A percentile compares a stretch with the other conserved stretches of the same genome.
Evolutionary conservation across 2,113 vertebrate species (phyloP).

Genomic region (Hoplias malabaricus): DNA sequence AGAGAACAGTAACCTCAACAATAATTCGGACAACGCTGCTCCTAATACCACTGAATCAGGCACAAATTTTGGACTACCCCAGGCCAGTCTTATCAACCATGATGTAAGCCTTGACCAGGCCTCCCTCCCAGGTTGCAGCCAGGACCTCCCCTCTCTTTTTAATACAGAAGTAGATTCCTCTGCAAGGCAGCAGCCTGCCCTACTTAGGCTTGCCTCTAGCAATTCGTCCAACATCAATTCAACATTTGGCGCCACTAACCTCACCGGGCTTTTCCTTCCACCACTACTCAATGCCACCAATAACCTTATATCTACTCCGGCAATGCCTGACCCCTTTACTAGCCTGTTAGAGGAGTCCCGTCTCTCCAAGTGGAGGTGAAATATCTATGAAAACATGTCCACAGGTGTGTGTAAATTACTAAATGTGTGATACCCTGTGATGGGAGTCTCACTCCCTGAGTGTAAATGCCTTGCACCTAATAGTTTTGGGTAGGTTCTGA

Average conservation of each 20-base stretch:
- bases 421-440: no score
- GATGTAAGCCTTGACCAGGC: conserved; percentile 97
- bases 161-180: conserved; percentile 79
- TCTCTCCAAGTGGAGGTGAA: no score
- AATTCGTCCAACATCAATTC: conserved; percentile 90
- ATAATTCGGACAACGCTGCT: conserved; percentile 74
- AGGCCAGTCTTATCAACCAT: conserved; percentile 83
- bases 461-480: no score
- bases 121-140: conserved; percentile 88
- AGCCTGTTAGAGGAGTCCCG: conserved; percentile 90
- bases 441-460: no score
- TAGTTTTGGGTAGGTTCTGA: no score
- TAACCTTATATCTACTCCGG: conserved; percentile 80
- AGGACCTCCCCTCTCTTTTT: conserved; percentile 87
- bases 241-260: conserved; percentile 87
- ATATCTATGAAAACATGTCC: no score
- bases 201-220: conserved; percentile 83
- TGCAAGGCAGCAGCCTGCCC: conserved; percentile 70
- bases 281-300: conserved; percentile 81
- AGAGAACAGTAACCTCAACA: conserved; percentile 60
- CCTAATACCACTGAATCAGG: conserved; percentile 61
- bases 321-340: conserved; percentile 85
- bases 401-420: no score
- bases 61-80: conserved; percentile 72
- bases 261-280: conserved; percentile 89